phyloP scores from a whole-genome alignment of 1,140 invertebrate genomes.

The Drosophila obscura region DNA sequence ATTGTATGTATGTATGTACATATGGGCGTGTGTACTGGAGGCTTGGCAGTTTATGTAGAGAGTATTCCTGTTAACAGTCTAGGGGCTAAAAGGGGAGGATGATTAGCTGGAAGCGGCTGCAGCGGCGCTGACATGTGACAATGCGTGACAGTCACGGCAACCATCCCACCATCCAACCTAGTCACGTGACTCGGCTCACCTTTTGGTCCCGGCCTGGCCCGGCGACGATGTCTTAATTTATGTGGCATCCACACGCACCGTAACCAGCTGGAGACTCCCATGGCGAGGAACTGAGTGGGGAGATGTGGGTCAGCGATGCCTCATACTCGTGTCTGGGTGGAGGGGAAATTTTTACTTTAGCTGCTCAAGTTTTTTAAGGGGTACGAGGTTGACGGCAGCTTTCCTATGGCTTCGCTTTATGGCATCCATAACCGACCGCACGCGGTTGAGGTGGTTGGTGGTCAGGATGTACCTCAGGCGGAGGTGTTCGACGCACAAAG shows the following conservation, averaged over 20 bases:
- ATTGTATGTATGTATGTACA: slow-evolving; percentile 30
- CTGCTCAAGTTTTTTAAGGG: slow-evolving; percentile 21
- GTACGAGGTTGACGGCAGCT: not conserved
- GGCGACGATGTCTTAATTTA: slow-evolving; percentile 60
- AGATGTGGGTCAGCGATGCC: slow-evolving; percentile 5
- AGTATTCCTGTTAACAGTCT: too few species aligned
- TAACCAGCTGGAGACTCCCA: not conserved
- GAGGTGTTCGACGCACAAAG: slow-evolving; percentile 39
- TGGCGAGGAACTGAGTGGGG: not conserved
- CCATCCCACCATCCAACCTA: slow-evolving; percentile 8
- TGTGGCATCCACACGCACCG: slow-evolving; percentile 60
- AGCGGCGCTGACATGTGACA: slow-evolving; percentile 44
- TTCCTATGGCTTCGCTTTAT: slow-evolving; percentile 45
- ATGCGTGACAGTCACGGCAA: slow-evolving; percentile 57
- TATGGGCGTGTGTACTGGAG: not conserved
- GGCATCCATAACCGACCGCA: slow-evolving; percentile 44
- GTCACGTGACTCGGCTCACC: slow-evolving; percentile 61
- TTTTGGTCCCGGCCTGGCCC: slow-evolving; percentile 11
- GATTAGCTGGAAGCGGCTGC: too few species aligned
- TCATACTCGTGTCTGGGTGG: slow-evolving; percentile 22
- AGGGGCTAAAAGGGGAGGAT: too few species aligned
- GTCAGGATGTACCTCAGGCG: not conserved
- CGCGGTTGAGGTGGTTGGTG: not conserved
- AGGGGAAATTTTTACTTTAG: slow-evolving; percentile 29
- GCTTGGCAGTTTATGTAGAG: not conserved